phyloP scores from a whole-genome alignment of 2,797 vertebrate species.

The Myiotriccus ornatus region DNA sequence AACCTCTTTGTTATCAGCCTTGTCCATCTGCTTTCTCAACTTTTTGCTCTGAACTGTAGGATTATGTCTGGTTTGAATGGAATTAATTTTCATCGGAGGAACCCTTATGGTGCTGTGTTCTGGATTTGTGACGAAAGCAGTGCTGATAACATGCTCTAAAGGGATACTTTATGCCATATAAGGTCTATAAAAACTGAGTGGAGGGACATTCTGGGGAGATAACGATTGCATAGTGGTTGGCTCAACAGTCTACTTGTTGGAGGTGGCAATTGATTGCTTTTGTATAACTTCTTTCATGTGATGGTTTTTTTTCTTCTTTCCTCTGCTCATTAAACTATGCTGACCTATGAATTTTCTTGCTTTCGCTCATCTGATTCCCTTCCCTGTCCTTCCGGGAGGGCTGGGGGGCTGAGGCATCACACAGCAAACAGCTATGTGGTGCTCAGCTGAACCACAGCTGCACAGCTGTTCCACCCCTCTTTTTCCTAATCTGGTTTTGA shows the following conservation, averaged over 20 bases:
- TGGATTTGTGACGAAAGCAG: neutral
- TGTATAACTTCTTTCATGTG: neutral
- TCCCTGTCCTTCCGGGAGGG: neutral
- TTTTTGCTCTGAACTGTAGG: neutral
- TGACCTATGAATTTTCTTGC: neutral
- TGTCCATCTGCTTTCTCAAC: neutral
- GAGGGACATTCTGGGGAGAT: neutral
- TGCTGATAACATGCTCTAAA: accelerated
- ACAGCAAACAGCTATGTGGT: neutral
- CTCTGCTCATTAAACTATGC: neutral
- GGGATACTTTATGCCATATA: neutral
- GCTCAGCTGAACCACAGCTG: neutral
- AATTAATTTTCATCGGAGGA: neutral
- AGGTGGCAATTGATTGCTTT: neutral
- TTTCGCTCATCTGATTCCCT: neutral
- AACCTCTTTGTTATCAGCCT: neutral
- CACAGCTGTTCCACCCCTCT: neutral
- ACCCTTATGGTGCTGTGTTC: neutral
- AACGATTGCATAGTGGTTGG: neutral
- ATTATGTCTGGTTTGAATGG: neutral
- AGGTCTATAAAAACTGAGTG: neutral
- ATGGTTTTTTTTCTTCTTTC: neutral
- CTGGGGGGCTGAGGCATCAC: neutral
- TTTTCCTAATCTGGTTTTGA: neutral
- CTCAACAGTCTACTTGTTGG: neutral